These are phyloP conservation scores for Thamnophis elegans DNA, from an alignment of 2,797 vertebrate genomes.

Conservation along the genomic window DNA sequence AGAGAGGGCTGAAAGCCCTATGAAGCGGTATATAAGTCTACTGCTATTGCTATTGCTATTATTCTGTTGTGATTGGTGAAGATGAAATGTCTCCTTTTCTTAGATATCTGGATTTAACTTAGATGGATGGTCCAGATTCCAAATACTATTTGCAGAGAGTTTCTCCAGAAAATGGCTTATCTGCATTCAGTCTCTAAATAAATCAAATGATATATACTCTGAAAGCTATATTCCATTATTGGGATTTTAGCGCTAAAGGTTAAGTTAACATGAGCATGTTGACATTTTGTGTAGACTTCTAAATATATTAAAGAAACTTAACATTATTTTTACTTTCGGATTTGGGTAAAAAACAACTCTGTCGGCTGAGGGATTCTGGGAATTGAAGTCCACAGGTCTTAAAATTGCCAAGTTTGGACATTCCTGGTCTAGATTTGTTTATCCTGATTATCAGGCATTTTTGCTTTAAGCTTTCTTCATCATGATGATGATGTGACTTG, in stretches of 20 bases:
- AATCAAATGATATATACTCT: background rate
- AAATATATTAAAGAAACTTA: background rate
- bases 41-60: too few species aligned
- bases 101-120: background rate
- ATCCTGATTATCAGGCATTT: background rate
- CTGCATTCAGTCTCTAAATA: background rate
- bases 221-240: background rate
- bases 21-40: too few species aligned
- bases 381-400: background rate
- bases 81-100: background rate
- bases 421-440: background rate
- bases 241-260: background rate
- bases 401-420: background rate
- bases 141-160: background rate
- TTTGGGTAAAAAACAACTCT: background rate
- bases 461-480: background rate
- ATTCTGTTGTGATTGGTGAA: background rate
- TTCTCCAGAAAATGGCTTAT: background rate
- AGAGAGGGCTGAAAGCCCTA: too few species aligned
- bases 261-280: background rate
- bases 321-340: background rate
- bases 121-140: background rate
- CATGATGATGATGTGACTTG: background rate
- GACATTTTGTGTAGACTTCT: background rate
- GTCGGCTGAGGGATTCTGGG: background rate